phyloP scores from a whole-genome alignment of 2,113 vertebrate genomes.

The Cebidichthys violaceus region DNA sequence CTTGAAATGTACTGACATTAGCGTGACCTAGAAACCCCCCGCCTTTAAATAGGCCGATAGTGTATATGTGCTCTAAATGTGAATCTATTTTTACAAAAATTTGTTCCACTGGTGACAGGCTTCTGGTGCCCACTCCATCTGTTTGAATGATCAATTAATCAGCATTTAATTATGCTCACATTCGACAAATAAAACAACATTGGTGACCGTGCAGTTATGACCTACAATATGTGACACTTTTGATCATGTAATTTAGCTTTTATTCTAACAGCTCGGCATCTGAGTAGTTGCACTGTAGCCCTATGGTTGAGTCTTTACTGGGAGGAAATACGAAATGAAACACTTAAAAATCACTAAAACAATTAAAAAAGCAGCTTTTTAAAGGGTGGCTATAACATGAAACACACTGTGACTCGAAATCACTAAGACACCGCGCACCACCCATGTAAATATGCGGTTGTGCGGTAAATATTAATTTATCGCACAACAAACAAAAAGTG shows the following conservation, averaged over 20 bases:
- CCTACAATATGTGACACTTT: not conserved
- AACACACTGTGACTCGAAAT: not conserved
- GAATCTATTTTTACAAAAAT: not conserved
- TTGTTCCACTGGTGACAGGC: not conserved
- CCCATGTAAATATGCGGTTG: not conserved
- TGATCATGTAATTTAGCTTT: not conserved
- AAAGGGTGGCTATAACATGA: not conserved
- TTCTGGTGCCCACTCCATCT: not conserved
- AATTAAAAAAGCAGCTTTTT: not conserved
- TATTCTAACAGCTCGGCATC: not conserved
- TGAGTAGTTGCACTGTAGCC: not conserved
- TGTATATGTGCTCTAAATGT: not conserved
- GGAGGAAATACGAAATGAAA: not conserved
- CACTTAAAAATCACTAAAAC: not conserved
- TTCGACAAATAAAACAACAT: not conserved
- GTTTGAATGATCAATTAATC: not conserved
- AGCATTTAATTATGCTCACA: not conserved
- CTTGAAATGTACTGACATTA: constrained; percentile 26
- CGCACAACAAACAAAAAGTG: not conserved
- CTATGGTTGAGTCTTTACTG: not conserved
- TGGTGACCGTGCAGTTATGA: not conserved
- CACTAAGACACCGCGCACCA: not conserved
- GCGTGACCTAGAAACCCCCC: not conserved
- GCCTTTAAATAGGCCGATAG: not conserved
- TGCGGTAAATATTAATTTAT: not conserved